These are phyloP conservation scores for Epiblema foenella DNA, from an alignment of 2,888 invertebrate genomes.

Conservation along the genomic window DNA sequence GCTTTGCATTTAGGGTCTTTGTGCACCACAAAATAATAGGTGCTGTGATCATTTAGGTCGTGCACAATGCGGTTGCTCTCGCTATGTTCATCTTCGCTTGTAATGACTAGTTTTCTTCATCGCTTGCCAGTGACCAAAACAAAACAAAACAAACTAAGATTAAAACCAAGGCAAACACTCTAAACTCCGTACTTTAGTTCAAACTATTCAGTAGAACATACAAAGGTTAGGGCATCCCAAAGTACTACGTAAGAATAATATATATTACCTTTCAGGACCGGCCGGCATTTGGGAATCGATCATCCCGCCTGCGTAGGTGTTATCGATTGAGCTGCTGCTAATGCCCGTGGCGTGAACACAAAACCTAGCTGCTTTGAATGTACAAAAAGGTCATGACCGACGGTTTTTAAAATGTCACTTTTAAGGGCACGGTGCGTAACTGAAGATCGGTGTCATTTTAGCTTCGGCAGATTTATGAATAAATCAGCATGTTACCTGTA, in stretches of 20 bases:
- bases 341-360: slow-evolving; percentile 24
- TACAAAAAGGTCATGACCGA: slow-evolving; percentile 31
- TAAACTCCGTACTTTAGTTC: background rate
- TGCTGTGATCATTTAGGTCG: slow-evolving; percentile 50
- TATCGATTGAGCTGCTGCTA: slow-evolving; percentile 35
- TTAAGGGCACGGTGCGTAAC: slow-evolving; percentile 17
- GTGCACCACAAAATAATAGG: slow-evolving; percentile 43
- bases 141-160: background rate
- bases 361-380: slow-evolving; percentile 21
- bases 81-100: slow-evolving; percentile 55
- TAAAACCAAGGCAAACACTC: background rate
- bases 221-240: background rate
- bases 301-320: slow-evolving; percentile 49
- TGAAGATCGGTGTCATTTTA: slow-evolving; percentile 2
- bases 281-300: slow-evolving; percentile 52
- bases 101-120: slow-evolving; percentile 55
- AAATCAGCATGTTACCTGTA: background rate
- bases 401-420: slow-evolving; percentile 27
- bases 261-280: slow-evolving; percentile 46
- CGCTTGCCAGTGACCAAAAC: slow-evolving; percentile 48
- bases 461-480: background rate
- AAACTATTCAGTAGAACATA: background rate
- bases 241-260: slow-evolving; percentile 20
- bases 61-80: slow-evolving; percentile 50
- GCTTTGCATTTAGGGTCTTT: slow-evolving; percentile 45